Evolutionary conservation across 1,140 invertebrate species (phyloP).

Genomic region (Ectropis grisescens): DNA sequence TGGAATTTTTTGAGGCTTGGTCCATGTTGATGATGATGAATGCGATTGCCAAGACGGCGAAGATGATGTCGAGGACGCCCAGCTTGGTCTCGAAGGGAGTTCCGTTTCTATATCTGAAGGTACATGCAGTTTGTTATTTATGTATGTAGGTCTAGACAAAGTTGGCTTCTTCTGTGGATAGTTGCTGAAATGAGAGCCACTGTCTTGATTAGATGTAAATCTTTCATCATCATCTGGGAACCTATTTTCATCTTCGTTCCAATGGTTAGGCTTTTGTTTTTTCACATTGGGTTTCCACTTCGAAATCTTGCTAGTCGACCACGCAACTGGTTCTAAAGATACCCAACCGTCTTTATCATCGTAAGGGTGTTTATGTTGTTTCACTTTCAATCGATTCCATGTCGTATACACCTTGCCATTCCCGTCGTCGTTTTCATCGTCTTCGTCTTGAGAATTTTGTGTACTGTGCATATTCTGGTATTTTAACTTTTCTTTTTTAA

Average conservation of each 20-base stretch:
- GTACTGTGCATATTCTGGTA: too few relatives aligned
- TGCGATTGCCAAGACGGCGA: too few relatives aligned
- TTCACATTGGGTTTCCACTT: conserved; percentile 80
- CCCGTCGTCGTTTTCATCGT: conserved; percentile 41
- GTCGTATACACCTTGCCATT: conserved; percentile 52
- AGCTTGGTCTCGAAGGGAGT: conserved; percentile 50
- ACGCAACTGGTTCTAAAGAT: conserved; percentile 81
- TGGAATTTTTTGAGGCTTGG: conserved; percentile 40
- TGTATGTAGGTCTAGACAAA: conserved; percentile 36
- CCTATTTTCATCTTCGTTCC: conserved; percentile 48
- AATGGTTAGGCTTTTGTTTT: conserved; percentile 55
- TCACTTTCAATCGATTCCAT: conserved; percentile 68
- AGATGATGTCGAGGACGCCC: too few relatives aligned
- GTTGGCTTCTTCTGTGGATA: conserved; percentile 43
- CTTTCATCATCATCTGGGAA: conserved; percentile 38
- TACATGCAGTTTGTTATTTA: conserved; percentile 51
- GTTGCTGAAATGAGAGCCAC: conserved; percentile 27
- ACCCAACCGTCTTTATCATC: conserved; percentile 83
- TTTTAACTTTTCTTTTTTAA: conserved; percentile 44
- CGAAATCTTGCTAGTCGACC: conserved; percentile 83
- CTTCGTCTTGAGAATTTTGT: conserved; percentile 32
- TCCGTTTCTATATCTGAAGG: conserved; percentile 46
- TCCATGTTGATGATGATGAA: too few relatives aligned
- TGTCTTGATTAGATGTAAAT: conserved; percentile 28
- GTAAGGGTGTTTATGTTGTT: conserved; percentile 72